phyloP scores from a whole-genome alignment of 2,797 vertebrate genomes.

The Malurus leucopterus region DNA sequence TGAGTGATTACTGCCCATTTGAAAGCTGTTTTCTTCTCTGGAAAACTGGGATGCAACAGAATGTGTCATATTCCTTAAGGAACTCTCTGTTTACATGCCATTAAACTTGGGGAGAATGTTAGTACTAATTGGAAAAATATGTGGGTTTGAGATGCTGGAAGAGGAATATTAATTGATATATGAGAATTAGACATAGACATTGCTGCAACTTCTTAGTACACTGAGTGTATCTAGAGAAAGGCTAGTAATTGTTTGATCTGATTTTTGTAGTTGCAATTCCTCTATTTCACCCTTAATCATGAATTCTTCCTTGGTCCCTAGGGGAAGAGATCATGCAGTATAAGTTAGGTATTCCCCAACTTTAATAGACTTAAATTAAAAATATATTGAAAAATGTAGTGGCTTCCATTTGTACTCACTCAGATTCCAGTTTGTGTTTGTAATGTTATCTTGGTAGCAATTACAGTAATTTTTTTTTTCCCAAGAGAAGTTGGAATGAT shows the following conservation, averaged over 20 bases:
- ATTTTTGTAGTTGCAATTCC: neutral
- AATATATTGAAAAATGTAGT: neutral
- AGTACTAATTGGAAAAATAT: constrained; percentile 16
- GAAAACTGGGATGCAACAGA: neutral
- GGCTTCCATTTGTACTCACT: neutral
- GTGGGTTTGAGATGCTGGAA: neutral
- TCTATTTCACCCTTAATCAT: neutral
- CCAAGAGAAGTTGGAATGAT: neutral
- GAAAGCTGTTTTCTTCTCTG: neutral
- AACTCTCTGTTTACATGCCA: neutral
- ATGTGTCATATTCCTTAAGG: constrained; percentile 22
- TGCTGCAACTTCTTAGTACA: neutral
- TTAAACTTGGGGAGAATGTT: neutral
- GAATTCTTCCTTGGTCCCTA: neutral
- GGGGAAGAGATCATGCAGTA: neutral
- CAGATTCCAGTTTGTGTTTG: neutral
- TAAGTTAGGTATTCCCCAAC: neutral
- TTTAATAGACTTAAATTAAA: neutral
- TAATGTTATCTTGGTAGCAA: neutral
- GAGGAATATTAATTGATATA: neutral
- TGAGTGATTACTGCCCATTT: neutral
- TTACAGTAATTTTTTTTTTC: neutral
- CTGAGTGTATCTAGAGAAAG: neutral
- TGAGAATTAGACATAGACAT: neutral
- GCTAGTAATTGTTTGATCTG: neutral